Conservation (phyloP, 2,888 invertebrate genomes). For the Apodemia zela region DNA sequence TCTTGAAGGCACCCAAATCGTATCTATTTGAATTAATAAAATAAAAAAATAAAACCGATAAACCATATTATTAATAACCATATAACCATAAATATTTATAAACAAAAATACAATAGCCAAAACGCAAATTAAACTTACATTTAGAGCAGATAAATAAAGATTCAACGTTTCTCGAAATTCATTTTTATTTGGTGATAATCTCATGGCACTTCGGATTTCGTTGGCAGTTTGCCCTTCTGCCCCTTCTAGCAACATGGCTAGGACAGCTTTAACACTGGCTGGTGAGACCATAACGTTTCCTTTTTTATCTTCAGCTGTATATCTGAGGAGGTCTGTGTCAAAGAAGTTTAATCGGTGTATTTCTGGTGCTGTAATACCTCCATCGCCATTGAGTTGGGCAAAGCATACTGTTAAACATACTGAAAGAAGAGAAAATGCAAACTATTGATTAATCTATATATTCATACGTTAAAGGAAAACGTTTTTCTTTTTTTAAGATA, state of each 20-base stretch:
- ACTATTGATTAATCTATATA: no score
- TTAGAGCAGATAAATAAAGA: slow-evolving; percentile 46
- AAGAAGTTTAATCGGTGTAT: slow-evolving; percentile 73
- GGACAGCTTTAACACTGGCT: slow-evolving; percentile 81
- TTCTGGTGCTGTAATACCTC: slow-evolving; percentile 27
- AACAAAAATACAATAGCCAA: no score
- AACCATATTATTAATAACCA: no score
- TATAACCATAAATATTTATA: no score
- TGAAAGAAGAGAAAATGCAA: slow-evolving; percentile 40
- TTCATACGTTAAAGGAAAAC: no score
- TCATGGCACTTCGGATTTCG: slow-evolving; percentile 79
- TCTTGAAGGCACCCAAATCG: no score
- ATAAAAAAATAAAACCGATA: no score
- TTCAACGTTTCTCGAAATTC: slow-evolving; percentile 57
- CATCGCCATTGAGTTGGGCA: slow-evolving; percentile 42
- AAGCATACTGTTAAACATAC: slow-evolving; percentile 41
- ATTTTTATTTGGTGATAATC: slow-evolving; percentile 65
- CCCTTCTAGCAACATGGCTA: slow-evolving; percentile 83
- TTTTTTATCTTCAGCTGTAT: slow-evolving; percentile 50
- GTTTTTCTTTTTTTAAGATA: no score
- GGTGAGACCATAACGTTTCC: slow-evolving; percentile 85
- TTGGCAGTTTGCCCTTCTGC: slow-evolving; percentile 76
- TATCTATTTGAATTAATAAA: no score
- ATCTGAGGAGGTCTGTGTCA: slow-evolving; percentile 76
- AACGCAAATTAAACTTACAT: slow-evolving; percentile 41